Percentiles rank a stretch among this genome's conserved stretches.
phyloP scores from a whole-genome alignment of 2,113 vertebrate species.

The Pachycephala philippinensis region DNA sequence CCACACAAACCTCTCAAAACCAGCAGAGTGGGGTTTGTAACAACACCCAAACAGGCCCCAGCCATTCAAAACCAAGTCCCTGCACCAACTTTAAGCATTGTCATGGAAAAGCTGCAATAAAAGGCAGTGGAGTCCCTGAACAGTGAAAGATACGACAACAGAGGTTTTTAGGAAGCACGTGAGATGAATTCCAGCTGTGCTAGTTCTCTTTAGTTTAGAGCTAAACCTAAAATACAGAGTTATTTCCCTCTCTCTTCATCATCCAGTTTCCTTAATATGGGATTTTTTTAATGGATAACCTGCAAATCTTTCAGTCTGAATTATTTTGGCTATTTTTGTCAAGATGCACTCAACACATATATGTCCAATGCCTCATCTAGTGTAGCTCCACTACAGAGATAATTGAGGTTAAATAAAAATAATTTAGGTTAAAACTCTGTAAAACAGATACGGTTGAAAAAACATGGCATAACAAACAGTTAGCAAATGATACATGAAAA shows the following conservation, averaged over 20 bases:
- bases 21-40: neutral
- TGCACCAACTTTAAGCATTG: neutral
- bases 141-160: neutral
- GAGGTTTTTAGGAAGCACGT: neutral
- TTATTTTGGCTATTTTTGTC: neutral
- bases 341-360: neutral
- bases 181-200: neutral
- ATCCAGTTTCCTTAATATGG: neutral
- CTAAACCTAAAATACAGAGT: neutral
- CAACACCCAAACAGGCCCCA: neutral
- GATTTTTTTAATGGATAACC: neutral
- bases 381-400: neutral
- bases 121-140: neutral
- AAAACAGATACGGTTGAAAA: neutral
- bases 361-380: neutral
- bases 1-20: neutral
- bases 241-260: neutral
- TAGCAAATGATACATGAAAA: neutral
- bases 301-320: neutral
- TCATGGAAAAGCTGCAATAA: neutral
- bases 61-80: neutral
- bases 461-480: neutral
- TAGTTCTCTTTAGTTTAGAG: neutral
- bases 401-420: neutral
- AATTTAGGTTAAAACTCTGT: neutral